Evolutionary conservation across 2,888 invertebrate species (phyloP), one percentile per base, ranked within the genome.

Genomic region (Hypsopygia costalis): DNA sequence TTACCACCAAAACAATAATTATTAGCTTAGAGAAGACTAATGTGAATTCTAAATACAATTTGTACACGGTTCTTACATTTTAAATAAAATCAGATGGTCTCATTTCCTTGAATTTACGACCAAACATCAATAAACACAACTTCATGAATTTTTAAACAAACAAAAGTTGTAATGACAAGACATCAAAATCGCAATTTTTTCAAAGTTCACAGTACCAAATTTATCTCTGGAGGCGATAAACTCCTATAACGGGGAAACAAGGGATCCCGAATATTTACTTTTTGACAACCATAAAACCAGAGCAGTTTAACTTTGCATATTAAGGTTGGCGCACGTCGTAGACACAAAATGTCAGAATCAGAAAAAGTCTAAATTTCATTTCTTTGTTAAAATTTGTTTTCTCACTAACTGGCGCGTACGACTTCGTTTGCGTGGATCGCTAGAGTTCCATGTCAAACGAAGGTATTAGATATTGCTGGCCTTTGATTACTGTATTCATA

Each of bases 221-320:
- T 58, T 62, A 51, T 55, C 58, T 56, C 58, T 40, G 34, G 58
- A 53, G 62, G 55, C 48, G 45, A 53, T 43, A 53, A 62, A 66
- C 50, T 59, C 46, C 35, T 58, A 50, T 53, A 58, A 58, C 52
- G 58, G 55, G 58, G 56, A 60, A 62, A 62, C 57, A 49, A 58
- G 50, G 53, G 54, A 47, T 25, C 38, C 16, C 21, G 44, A 47
- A 58, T 58, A 69, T 67, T 62, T 59, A 58, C 58, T 70, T 76
- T 74, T 71, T 70, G 70, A 74, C 66, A 72, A 69, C 62, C 61
- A 52, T 62, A 53, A 62, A 75, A 75, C 72, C 77, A 76, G 62
- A 62, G 73, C 69, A 69, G 69, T 78, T 67, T 66, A 76, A 76
- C 77, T 77, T 77, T 75, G 65, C 63, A 51, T 68, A 71, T 72